Base-by-base conservation (phyloP, 2,888 invertebrate species). In the Meta bourneti region DNA sequence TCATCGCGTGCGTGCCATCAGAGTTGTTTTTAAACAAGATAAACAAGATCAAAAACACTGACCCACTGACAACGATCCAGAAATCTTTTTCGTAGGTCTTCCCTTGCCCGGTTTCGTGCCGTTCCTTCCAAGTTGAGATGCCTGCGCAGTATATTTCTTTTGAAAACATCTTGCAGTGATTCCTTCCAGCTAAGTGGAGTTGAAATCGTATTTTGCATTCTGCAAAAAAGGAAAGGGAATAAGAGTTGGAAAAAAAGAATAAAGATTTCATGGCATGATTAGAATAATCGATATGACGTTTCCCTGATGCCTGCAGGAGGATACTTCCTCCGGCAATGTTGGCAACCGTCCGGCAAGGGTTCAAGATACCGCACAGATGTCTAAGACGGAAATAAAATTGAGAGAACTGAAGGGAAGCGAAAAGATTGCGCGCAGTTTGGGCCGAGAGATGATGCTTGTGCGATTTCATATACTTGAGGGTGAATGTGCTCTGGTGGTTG, bases 281-380 rank as follows among this genome's bases (percentile, higher is more conserved):
- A 70, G 79, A 79, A 87, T 87, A 79, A 85, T 85, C 85, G 78
- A 85, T 85, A 77, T 78, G 48, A 48, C 77, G 75, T 70, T 85
- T 85, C 49, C 34, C 74, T 85, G 49, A 71, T 81, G 34, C 16
- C 20, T n/a, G 16, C 34, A 19, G 34, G 4, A 34, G 34, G 34
- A 16, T 19, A 19, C 9, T 54, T 74, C 74, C 34, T 54, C 74
- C 51, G 72, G 20, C 74, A 34, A 7, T 13, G 52, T 48, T 54
- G 83, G 54, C 74, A 84, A 74, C 82, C 19, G 82, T 72, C 77
- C 51, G 77, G 19, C 51, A 51, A 61, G 61, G 61, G 61, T 34
- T 34, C 34, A 34, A 61, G 61, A 61, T 61, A 61, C 61, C 61
- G 4, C 34, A 4, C 34, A 34, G 34, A 34, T 34, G 34, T 34